phyloP scores from a whole-genome alignment of 1,140 invertebrate species.

The Aplysia californica region DNA sequence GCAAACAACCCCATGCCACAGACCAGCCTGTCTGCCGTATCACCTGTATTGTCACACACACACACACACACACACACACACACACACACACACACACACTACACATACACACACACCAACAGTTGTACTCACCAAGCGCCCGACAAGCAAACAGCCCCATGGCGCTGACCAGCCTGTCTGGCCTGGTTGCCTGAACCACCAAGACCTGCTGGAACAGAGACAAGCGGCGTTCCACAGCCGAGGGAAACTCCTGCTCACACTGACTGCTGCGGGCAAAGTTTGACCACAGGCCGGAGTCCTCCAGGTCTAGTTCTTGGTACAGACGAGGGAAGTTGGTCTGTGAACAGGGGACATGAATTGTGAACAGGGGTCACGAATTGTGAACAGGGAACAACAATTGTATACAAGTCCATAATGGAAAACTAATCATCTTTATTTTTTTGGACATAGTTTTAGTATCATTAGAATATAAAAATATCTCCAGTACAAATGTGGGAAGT shows the following conservation, averaged over 20 bases:
- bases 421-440: neutral
- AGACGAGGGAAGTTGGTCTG: slow-evolving; percentile 74
- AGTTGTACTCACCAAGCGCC: slow-evolving; percentile 72
- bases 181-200: slow-evolving; percentile 82
- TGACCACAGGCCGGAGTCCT: slow-evolving; percentile 76
- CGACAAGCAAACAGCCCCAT: slow-evolving; percentile 79
- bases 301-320: slow-evolving; percentile 74
- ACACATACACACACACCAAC: no score
- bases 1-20: slow-evolving; percentile 79
- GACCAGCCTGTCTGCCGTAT: slow-evolving; percentile 84
- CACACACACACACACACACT: no score
- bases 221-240: slow-evolving; percentile 71
- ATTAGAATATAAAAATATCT: no score
- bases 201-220: slow-evolving; percentile 88
- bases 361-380: neutral
- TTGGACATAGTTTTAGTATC: neutral
- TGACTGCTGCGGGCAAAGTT: slow-evolving; percentile 74
- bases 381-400: neutral
- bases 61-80: no score
- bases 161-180: slow-evolving; percentile 81
- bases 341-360: neutral
- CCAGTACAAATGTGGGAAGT: no score
- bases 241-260: slow-evolving; percentile 73
- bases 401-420: no score
- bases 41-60: no score